These are phyloP conservation scores for Enchytraeus crypticus DNA, from an alignment of 2,888 invertebrate species.

Conservation along the genomic window DNA sequence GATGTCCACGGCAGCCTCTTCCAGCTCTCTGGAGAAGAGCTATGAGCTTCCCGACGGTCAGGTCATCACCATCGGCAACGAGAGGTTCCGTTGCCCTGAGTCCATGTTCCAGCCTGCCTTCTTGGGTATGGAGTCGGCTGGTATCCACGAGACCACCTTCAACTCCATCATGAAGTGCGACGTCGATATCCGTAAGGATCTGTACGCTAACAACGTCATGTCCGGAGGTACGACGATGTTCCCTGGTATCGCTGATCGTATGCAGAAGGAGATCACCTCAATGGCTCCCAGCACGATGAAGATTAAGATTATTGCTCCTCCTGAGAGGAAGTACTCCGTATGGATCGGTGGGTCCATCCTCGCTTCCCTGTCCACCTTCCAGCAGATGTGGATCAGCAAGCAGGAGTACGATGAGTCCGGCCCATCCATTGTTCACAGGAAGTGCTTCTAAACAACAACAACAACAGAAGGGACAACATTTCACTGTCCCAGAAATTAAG, in stretches of 20 bases:
- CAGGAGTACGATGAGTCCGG: constrained; percentile 95
- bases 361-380: constrained; percentile 79
- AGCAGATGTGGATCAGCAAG: constrained; percentile 93
- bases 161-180: constrained; percentile 47
- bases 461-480: no score
- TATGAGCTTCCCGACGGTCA: constrained; percentile 53
- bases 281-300: constrained; percentile 61
- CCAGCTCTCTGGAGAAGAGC: constrained; percentile 81
- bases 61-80: constrained; percentile 42
- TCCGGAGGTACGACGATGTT: constrained; percentile 93
- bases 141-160: constrained; percentile 35
- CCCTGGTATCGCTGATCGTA: constrained; percentile 90
- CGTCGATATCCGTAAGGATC: constrained; percentile 45
- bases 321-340: constrained; percentile 92
- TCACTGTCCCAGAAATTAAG: no score
- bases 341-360: constrained; percentile 97
- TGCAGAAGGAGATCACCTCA: constrained; percentile 93
- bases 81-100: constrained; percentile 42
- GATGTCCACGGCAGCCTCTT: constrained; percentile 84
- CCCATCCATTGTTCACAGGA: constrained; percentile 89
- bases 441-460: constrained; percentile 79
- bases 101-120: constrained; percentile 46
- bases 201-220: constrained; percentile 62
- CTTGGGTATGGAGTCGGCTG: constrained; percentile 37
- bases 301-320: constrained; percentile 73